Evolutionary conservation across 1,140 invertebrate genomes (phyloP).

Genomic region (Wasmannia auropunctata): DNA sequence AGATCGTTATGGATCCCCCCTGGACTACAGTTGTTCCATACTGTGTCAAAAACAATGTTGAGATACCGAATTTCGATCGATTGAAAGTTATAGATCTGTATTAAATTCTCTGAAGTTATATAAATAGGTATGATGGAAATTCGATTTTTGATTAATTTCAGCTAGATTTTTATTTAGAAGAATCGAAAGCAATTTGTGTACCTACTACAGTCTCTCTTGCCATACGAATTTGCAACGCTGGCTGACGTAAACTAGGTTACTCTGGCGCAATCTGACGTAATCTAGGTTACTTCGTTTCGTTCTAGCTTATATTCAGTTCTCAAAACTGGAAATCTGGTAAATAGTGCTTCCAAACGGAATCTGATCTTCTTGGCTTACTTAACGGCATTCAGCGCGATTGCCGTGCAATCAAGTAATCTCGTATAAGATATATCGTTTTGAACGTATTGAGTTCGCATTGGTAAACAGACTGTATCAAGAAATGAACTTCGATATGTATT

Average conservation of each 20-base stretch:
- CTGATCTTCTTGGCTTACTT: slow-evolving; percentile 1
- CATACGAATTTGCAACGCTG: background rate
- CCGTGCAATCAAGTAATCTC: background rate
- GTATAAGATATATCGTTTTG: background rate
- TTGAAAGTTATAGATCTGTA: background rate
- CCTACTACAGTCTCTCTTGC: background rate
- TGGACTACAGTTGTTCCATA: background rate
- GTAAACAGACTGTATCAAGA: slow-evolving; percentile 17
- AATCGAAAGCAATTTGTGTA: background rate
- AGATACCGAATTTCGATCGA: background rate
- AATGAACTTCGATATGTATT: background rate
- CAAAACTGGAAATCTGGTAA: background rate
- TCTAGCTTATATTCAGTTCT: slow-evolving; percentile 27
- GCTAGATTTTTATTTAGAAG: background rate
- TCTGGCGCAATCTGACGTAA: slow-evolving; percentile 30
- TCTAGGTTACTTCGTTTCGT: slow-evolving; percentile 26
- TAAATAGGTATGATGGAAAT: background rate
- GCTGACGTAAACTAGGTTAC: slow-evolving; percentile 22
- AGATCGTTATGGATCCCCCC: background rate
- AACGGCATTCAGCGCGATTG: background rate
- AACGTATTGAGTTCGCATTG: background rate
- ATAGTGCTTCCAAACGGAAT: background rate
- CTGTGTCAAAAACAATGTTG: background rate
- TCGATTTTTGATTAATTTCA: background rate
- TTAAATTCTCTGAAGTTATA: background rate